Evolutionary conservation across 2,888 invertebrate genomes (phyloP), one percentile per base, ranked within the genome.

Genomic region (Synergus umbraculus): DNA sequence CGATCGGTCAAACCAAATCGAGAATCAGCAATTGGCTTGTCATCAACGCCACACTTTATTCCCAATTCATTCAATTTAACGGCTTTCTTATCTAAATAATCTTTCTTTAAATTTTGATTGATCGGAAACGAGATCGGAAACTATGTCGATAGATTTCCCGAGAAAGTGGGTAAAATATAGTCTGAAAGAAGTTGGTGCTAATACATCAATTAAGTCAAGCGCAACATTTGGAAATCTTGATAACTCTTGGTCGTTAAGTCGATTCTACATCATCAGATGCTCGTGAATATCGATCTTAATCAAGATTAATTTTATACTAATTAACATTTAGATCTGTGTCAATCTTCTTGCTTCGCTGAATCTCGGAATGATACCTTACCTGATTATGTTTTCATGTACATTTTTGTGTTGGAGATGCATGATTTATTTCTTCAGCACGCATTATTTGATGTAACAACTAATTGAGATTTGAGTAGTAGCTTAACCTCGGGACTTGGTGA

Each of bases 401-500:
- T 73, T 73, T 54, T 9, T 54, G 29, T 37, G 18, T 29, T 29
- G 54, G 1, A 37, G 49, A 73, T 18, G 54, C 54, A 73, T 73
- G 73, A 73, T 73, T 49, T 37, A 73, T 73, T 73, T 73, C 54
- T 54, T 73, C 73, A 37, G 73, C 73, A 54, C 54, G 73, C 37
- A 73, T 54, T 73, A 54, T 73, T 54, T 73, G 73, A 73, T 37
- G 73, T 54, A 29, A 54, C 54, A 73, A 73, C 18, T 54, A 73
- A 73, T 54, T 73, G 60, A 64, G 49, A 80, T 65, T 78, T 81
- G 83, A 84, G 78, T 78, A 76, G 81, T 82, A 78, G 81, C 76
- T 84, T 80, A 82, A 82, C 84, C 83, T 83, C 81, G 80, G 79
- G 83, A 80, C 81, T 76, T 80, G 78, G 78, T 82, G 84, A 82